Evolutionary conservation across 2,888 invertebrate species (phyloP), one percentile per base, ranked within the genome.

Genomic region (Tetranychus piercei): DNA sequence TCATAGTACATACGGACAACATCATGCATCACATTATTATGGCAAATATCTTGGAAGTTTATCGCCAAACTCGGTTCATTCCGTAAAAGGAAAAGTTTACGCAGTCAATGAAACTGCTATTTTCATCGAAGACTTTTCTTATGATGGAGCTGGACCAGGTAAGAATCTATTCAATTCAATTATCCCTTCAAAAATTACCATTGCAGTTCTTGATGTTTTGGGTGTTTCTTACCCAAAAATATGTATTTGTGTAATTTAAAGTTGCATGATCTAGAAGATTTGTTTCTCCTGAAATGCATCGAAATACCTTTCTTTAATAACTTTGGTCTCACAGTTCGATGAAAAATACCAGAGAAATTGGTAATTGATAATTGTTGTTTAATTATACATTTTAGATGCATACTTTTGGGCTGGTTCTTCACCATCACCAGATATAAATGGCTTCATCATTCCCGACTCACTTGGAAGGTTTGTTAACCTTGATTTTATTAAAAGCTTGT

Each of bases 71-170:
- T 67, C 76, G 8, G 65, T 34, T 43, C 77, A 76, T 73, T 45
- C 20, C 15, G 73, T 76, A 6, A 71, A 69, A 64, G 76, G 76
- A 20, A 73, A 74, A 66, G 90, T 93, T 75, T 93, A 87, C 83
- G 92, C 91, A 6, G 91, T 93, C 0, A 94, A 94, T 83, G 88
- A 90, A 74, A 86, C 91, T 80, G 93, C 93, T 74, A 83, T 94
- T 76, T 91, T 89, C 84, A 86, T 94, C 79, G 88, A 90, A 82
- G 90, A 90, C 84, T 92, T 93, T 83, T 89, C 88, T 78, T 94
- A 93, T 82, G 93, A 93, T 80, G 94, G 94, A 76, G 90, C 90
- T 82, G 93, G 91, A 73, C 92, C 93, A 82, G 90, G 92, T 92
- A 80, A 82, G 72, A 5, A 11, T 11, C n/a, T 22, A 55, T 0